Base-by-base conservation (phyloP, 1,140 invertebrate genomes). In the Sycobia sp. region DNA sequence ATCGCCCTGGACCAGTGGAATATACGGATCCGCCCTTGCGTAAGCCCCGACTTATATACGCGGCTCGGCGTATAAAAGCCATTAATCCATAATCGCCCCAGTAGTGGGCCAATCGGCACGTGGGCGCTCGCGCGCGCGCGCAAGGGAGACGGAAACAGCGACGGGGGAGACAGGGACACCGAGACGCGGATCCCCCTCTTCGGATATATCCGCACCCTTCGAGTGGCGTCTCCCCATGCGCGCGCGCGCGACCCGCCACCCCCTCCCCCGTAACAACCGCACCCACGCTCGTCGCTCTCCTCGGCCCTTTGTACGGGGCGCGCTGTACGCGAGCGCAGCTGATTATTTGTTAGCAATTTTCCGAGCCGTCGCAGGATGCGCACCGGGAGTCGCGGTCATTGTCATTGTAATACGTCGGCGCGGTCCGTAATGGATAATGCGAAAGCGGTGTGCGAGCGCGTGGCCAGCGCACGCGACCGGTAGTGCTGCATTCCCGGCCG, bases 281-380 rank as follows among this genome's bases (percentile, higher is more conserved):
- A 18, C 23, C 27, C 50, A 22, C 8, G 32, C 32, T 23, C 32
- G 32, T 38, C 5, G 32, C 11, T 34, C n/a, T n/a, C n/a, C n/a
- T n/a, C n/a, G 5, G 32, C 18, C 50, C 32, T 36, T 53, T 38
- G 32, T 53, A 16, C 36, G 16, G 25, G 18, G 7, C 13, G 29
- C n/a, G n/a, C n/a, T n/a, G n/a, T n/a, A n/a, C n/a, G n/a, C 13
- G 20, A 38, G 20, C 5, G 13, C 55, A 10, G 16, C 9, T 44
- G 60, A 72, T 75, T 76, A 75, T 76, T 77, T 77, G 76, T 76
- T 73, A 72, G 71, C 74, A 75, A 77, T 77, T 77, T 77, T 76
- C 74, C 74, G 69, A 75, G 70, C 76, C 67, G 70, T 68, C 74
- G 65, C 51, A 67, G 64, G 46, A 53, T 54, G 49, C 65, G 64